phyloP scores from a whole-genome alignment of 2,797 vertebrate genomes.

The Darevskia nairensis region DNA sequence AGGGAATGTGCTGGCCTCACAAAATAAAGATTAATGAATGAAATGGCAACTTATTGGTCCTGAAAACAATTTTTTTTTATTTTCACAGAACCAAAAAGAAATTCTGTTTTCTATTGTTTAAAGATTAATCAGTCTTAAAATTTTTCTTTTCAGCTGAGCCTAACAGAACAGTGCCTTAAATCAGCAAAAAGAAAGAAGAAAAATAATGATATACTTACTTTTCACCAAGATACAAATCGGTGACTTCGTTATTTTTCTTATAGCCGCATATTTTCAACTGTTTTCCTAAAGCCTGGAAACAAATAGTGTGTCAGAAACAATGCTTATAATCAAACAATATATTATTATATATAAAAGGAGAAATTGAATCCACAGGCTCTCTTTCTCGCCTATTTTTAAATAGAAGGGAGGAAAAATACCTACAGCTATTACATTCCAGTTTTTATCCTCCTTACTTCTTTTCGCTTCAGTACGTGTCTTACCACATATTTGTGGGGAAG shows the following conservation, averaged over 20 bases:
- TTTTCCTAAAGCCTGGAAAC: conserved; percentile 78
- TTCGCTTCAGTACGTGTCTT: conserved; percentile 28
- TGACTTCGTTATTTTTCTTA: conserved; percentile 78
- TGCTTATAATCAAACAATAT: conserved; percentile 4
- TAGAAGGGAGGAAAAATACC: neutral
- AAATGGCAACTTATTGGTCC: neutral
- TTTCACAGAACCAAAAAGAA: neutral
- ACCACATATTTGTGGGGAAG: neutral
- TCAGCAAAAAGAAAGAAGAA: neutral
- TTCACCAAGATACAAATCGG: conserved; percentile 78
- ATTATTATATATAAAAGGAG: conserved; percentile 17
- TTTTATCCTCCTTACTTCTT: conserved; percentile 56
- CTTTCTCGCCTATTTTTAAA: neutral
- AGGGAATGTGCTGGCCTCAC: neutral
- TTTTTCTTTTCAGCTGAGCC: neutral
- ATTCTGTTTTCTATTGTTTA: neutral
- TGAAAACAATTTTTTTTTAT: neutral
- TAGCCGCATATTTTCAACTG: conserved; percentile 75
- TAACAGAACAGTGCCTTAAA: conserved; percentile 32
- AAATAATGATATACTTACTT: conserved; percentile 76
- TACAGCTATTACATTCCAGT: conserved; percentile 38
- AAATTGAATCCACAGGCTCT: conserved; percentile 29
- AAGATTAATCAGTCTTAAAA: neutral
- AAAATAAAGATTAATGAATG: neutral
- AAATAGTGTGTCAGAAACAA: conserved; percentile 36